Base-by-base conservation (phyloP, 2,888 invertebrate species). In the Tillus elongatus region DNA sequence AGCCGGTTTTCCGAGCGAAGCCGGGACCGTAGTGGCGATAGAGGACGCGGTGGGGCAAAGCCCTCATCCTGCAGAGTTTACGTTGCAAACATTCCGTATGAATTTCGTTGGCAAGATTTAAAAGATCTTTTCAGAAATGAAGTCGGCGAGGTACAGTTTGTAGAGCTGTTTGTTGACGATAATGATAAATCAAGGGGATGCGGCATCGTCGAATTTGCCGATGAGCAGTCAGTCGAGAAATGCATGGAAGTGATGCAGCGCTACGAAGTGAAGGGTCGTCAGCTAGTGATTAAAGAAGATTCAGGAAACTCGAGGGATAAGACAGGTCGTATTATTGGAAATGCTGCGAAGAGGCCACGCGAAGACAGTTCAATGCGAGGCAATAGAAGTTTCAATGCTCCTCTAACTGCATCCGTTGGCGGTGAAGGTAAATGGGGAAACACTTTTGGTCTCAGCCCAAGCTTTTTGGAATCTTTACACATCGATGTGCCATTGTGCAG, bases 61-160 rank as follows among this genome's bases (percentile, higher is more conserved):
- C 53, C 60, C 4, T 60, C 64, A 16, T 56, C 54, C 24, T 61
- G 61, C 42, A 70, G 89, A 47, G 77, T 92, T 44, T 89, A 86
- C 63, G 85, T 95, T 35, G 88, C 88, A 3, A 95, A 95, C 67
- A 91, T 98, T 64, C 93, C 97, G 0, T 98, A 93, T 61, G 96
- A 98, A 57, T 87, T 84, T 60, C 83, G 91, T 44, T 97, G 97
- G 97, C 93, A 95, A 57, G 96, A 97, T 62, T 70, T 98, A 35
- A 98, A 98, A 67, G 96, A 96, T 70, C 70, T 95, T 38, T 90
- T 93, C 57, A 77, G 90, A 57, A 84, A 82, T 52, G 71, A 75
- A 68, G 91, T 95, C 50, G 95, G 93, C 11, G 92, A 92, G 61
- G 92, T 93, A 15, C 78, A 88, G 13, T 97, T 88, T 69, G 95